Percentiles rank a stretch among this genome's conserved stretches.
These are phyloP conservation scores for Caenorhabditis sp. DNA, from an alignment of 2,888 invertebrate genomes.

Conservation along the genomic window DNA sequence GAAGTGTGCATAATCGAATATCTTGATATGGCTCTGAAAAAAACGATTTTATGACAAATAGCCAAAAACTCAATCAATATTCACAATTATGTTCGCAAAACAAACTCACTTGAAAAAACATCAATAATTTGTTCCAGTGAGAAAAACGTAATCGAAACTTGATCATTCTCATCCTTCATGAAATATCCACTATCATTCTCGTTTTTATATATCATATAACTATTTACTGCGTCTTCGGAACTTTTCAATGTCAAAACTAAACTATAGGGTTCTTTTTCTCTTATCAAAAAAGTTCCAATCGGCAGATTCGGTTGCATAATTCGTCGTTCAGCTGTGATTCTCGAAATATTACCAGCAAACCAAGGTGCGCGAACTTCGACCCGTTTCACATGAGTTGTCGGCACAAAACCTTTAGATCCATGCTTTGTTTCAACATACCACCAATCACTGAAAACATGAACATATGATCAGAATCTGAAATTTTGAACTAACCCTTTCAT, in stretches of 20 bases:
- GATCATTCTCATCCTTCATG: conserved; percentile 21
- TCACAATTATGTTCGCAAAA: too few relatives aligned
- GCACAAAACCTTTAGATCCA: conserved; percentile 23
- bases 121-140: conserved; percentile 23
- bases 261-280: conserved; percentile 24
- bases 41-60: conserved; percentile 11
- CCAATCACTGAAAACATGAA: conserved; percentile 28
- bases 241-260: conserved; percentile 28
- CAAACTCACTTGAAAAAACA: conserved; percentile 12
- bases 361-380: conserved; percentile 30
- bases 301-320: conserved; percentile 38
- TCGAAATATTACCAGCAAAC: conserved; percentile 39
- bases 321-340: conserved; percentile 27
- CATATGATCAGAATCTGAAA: too few relatives aligned
- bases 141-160: conserved; percentile 18
- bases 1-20: conserved; percentile 26
- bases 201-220: conserved; percentile 21
- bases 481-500: conserved; percentile 15
- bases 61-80: too few relatives aligned
- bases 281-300: conserved; percentile 36
- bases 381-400: conserved; percentile 22
- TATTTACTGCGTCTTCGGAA: conserved; percentile 17
- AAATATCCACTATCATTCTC: conserved; percentile 15
- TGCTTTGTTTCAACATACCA: conserved; percentile 32
- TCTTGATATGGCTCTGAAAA: background rate